These are phyloP conservation scores for Microhierax caerulescens DNA, from an alignment of 2,797 vertebrate species.

Conservation along the genomic window DNA sequence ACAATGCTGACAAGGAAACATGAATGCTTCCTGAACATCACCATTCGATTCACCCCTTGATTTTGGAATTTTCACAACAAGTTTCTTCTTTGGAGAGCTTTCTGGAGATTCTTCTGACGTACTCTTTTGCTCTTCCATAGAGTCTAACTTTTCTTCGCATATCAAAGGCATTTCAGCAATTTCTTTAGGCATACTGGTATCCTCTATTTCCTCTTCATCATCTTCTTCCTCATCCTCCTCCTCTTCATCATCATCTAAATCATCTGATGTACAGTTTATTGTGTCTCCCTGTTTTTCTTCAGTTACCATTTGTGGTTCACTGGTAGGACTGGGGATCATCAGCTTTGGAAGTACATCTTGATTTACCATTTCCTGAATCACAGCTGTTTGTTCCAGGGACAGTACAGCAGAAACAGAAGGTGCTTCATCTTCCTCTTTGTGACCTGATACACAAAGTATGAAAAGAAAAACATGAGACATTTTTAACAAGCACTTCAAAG, in stretches of 20 bases:
- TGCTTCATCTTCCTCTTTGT: constrained; percentile 83
- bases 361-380: constrained; percentile 72
- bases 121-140: constrained; percentile 74
- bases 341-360: constrained; percentile 73
- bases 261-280: constrained; percentile 35
- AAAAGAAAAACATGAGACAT: background rate
- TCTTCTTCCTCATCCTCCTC: constrained; percentile 67
- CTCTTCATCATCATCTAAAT: constrained; percentile 66
- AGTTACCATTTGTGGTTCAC: constrained; percentile 27
- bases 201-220: constrained; percentile 70
- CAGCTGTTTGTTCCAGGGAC: constrained; percentile 75
- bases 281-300: constrained; percentile 52
- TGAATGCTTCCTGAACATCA: constrained; percentile 79
- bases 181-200: constrained; percentile 50
- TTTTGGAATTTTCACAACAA: constrained; percentile 48
- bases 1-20: constrained; percentile 92
- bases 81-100: constrained; percentile 70
- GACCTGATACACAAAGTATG: constrained; percentile 71
- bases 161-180: constrained; percentile 64
- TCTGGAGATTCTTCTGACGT: constrained; percentile 67
- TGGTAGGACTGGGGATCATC: constrained; percentile 36
- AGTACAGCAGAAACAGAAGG: constrained; percentile 72
- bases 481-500: background rate
- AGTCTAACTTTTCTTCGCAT: constrained; percentile 77
- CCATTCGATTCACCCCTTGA: constrained; percentile 82